Base-by-base conservation (phyloP, 2,797 vertebrate genomes). In the Mormyrus proboscirostris region DNA sequence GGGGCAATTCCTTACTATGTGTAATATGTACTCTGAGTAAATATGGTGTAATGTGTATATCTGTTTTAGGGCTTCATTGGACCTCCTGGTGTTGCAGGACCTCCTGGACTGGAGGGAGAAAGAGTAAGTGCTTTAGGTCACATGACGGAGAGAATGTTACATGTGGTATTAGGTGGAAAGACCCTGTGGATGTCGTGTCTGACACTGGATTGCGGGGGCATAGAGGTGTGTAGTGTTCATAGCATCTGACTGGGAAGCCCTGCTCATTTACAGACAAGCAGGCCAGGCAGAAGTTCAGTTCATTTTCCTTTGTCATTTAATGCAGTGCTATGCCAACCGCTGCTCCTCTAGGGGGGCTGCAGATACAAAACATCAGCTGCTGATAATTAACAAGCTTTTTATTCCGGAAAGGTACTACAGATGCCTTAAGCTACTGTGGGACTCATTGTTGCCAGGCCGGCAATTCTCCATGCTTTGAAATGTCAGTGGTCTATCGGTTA, bases 31-130 rank as follows among this genome's bases (percentile, higher is more conserved):
- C 69, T 14, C 69, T 76, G 33, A 76, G 10, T 83, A 83, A 83
- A 44, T 47, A 49, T 83, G 16, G 9, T 49, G 62, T 49, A 19
- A 22, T 25, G 49, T 84, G 82, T 84, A 12, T 83, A 19, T 22
- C 53, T 25, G 4, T 95, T 95, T 85, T 89, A 99, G 98, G 98
- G 98, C 92, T 99, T 99, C 91, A 99, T 99, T 92, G 98, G 98
- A 87, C 96, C 95, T 92, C 97, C 98, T 89, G 98, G 98, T 59
- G 91, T 96, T 90, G 96, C 95, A 91, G 98, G 98, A 91, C 97
- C 96, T 85, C 95, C 92, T 10, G 98, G 98, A 87, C 95, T 95
- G 79, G 97, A 98, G 92, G 98, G 98, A 91, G 97, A 98, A 94
- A 96, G 96, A 96, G 98, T 99, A 94, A 93, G 97, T 95, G 25